Conservation (phyloP, 2,113 vertebrate genomes). For the Strigops habroptila region DNA sequence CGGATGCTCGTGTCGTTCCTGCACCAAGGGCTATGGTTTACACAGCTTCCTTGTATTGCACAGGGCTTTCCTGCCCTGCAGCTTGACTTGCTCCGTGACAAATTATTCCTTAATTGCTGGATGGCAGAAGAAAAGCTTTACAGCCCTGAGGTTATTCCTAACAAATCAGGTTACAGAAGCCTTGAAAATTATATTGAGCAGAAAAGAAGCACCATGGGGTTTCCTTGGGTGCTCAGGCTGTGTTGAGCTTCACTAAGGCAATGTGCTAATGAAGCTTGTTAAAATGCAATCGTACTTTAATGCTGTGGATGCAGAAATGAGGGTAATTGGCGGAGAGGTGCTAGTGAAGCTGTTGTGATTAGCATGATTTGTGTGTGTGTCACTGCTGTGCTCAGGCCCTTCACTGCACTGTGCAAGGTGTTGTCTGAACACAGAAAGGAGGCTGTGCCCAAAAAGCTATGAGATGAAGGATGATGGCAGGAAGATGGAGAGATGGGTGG, state of each 20-base stretch:
- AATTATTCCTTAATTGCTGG: conserved; percentile 64
- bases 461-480: neutral
- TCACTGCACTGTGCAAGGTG: neutral
- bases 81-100: conserved; percentile 53
- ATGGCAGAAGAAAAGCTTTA: conserved; percentile 60
- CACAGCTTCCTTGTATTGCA: conserved; percentile 37
- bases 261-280: conserved; percentile 45
- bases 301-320: conserved; percentile 19
- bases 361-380: neutral
- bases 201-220: conserved; percentile 42
- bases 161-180: conserved; percentile 61
- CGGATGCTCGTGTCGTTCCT: neutral
- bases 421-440: neutral
- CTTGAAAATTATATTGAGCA: conserved; percentile 61
- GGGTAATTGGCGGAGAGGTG: conserved; percentile 6
- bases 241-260: conserved; percentile 18
- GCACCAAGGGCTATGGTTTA: neutral
- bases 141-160: conserved; percentile 57
- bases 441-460: neutral
- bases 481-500: neutral
- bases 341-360: neutral
- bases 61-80: conserved; percentile 48
- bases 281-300: conserved; percentile 35
- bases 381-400: neutral
- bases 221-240: conserved; percentile 19